Conservation (phyloP, 1,140 invertebrate genomes). For the Heliconius nattereri region DNA sequence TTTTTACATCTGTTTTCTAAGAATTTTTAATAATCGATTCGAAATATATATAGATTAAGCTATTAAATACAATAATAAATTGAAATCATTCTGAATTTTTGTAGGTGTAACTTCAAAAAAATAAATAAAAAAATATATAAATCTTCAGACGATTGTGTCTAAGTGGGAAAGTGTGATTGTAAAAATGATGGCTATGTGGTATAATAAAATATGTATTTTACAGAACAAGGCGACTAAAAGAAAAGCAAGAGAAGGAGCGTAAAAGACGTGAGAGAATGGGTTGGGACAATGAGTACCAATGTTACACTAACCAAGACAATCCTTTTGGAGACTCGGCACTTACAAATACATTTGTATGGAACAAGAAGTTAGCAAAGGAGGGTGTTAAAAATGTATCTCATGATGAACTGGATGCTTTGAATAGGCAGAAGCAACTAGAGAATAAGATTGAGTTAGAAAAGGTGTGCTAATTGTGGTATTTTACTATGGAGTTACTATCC, state of each 20-base stretch:
- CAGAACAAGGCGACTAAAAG: constrained; percentile 90
- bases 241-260: constrained; percentile 96
- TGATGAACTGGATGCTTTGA: constrained; percentile 93
- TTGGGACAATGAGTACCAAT: constrained; percentile 97
- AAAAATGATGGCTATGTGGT: too few species aligned
- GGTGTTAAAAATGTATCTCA: constrained; percentile 90
- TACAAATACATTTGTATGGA: constrained; percentile 94
- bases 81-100: too few species aligned
- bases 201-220: not conserved
- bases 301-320: constrained; percentile 99
- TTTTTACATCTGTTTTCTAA: too few species aligned
- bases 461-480: constrained; percentile 59
- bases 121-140: too few species aligned
- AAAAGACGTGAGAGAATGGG: constrained; percentile 95
- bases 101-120: too few species aligned
- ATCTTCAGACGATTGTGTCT: too few species aligned
- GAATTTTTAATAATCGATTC: too few species aligned
- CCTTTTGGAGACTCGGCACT: constrained; percentile 98
- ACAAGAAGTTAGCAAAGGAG: constrained; percentile 97
- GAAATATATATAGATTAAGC: too few species aligned
- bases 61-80: too few species aligned
- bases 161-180: too few species aligned
- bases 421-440: constrained; percentile 93
- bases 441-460: constrained; percentile 94
- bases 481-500: not conserved